Evolutionary conservation across 2,113 vertebrate species (phyloP), one percentile per base, ranked within the genome.

Genomic region (Cynoglossus semilaevis): DNA sequence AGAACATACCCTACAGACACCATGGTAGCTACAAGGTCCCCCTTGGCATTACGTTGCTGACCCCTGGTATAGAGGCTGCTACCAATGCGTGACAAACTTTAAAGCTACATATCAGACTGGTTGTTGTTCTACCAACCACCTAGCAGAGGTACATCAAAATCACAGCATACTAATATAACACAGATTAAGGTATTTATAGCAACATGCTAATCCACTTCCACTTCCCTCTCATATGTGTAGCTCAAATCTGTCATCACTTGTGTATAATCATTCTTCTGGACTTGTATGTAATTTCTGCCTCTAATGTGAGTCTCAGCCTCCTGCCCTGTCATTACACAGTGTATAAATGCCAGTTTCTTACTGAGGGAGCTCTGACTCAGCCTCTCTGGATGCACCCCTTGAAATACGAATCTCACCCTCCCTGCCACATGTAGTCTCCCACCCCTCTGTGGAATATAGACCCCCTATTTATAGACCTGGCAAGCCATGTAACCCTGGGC

Each of bases 381-480:
- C 79, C 75, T 68, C 77, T 63, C 68, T 61, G 66, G 63, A 74
- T 74, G 76, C 80, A 76, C 80, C 70, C 77, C 60, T 41, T 63
- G 86, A 89, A 89, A 91, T 81, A 84, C 44, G 79, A 87, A 77
- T 88, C 88, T 67, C 63, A 67, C 42, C 37, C 77, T 76, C 76
- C 53, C 68, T 34, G 76, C 84, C 79, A 81, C 85, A 86, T 85
- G 84, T 56, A 86, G 79, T 72, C 80, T 84, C 86, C 87, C 88
- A 87, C 88, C 83, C 86, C 71, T 63, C 77, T 87, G 89, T 86
- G 84, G 87, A 89, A 90, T 88, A 90, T 85, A 86, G 85, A 82
- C 81, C 85, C 79, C 80, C 88, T 92, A 92, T 91, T 92, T 91
- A 79, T 92, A 92, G 91, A 63, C 9, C 67, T 78, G 80, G 78